Conservation (phyloP, 2,888 invertebrate species). For the Eudasyphora cyanicolor region DNA sequence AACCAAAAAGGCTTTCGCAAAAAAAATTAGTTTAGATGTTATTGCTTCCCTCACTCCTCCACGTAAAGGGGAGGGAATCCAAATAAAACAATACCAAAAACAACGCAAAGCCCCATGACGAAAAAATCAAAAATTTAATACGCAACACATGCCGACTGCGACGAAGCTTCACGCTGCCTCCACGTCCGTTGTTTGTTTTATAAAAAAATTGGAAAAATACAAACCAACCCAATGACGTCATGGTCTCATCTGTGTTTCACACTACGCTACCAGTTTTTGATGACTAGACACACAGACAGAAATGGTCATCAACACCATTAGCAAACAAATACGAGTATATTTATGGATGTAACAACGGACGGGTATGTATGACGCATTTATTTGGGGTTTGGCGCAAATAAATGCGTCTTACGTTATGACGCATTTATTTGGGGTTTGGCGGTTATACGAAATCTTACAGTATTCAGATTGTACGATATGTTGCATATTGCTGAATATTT, state of each 20-base stretch:
- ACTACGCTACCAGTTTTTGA: not conserved
- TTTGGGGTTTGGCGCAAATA: conserved; percentile 4
- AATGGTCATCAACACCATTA: not conserved
- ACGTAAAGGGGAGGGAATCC: not conserved
- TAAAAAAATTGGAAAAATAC: not conserved
- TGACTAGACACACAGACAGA: not conserved
- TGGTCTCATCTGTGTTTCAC: not conserved
- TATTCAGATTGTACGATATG: no score
- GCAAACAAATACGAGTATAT: not conserved
- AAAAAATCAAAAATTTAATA: not conserved
- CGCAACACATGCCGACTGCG: conserved; percentile 7
- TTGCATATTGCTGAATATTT: no score
- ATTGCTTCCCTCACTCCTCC: not conserved
- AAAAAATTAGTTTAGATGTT: not conserved
- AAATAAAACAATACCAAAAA: not conserved
- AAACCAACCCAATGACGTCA: not conserved
- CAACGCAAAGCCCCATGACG: not conserved
- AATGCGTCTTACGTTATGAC: conserved; percentile 17
- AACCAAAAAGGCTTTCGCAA: not conserved
- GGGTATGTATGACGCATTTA: not conserved
- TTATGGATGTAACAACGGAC: not conserved
- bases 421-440: not conserved
- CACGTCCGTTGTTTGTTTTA: not conserved
- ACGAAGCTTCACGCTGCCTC: not conserved
- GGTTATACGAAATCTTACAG: not conserved